A percentile compares a stretch with the other conserved stretches of the same genome.
Evolutionary conservation across 2,888 invertebrate species (phyloP).

Genomic region (Ormyrus nitidulus): DNA sequence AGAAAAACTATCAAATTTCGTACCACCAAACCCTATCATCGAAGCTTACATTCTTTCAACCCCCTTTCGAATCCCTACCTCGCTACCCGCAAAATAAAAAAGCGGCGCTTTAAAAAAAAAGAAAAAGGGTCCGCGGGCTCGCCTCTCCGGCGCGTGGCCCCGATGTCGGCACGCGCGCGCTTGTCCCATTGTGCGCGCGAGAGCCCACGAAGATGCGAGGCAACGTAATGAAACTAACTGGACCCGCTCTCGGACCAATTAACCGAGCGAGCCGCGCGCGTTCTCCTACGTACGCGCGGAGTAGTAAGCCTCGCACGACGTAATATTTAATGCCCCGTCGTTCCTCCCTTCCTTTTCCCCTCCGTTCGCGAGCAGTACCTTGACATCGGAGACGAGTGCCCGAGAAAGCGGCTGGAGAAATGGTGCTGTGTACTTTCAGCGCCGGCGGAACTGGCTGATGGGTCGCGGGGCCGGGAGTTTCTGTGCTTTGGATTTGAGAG

Average conservation of each 20-base stretch:
- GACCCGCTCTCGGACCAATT: constrained; percentile 69
- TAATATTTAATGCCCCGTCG: not conserved
- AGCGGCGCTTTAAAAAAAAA: no score
- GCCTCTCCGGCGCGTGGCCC: constrained; percentile 62
- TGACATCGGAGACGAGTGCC: no score
- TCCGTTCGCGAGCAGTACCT: not conserved
- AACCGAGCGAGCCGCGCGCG: constrained; percentile 59
- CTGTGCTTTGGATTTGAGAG: no score
- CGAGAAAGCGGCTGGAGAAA: no score
- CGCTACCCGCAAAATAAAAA: no score
- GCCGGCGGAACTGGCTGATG: no score
- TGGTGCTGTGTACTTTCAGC: no score
- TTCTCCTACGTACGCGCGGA: constrained; percentile 54
- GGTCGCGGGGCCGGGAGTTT: no score
- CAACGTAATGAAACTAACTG: constrained; percentile 73
- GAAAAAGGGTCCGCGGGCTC: constrained; percentile 53
- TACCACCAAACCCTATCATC: no score
- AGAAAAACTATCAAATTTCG: no score
- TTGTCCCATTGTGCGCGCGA: constrained; percentile 17
- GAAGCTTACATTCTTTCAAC: no score
- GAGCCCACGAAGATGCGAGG: constrained; percentile 69
- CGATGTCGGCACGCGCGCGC: constrained; percentile 62
- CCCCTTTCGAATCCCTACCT: no score
- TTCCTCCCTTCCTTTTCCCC: not conserved
- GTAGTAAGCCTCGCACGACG: constrained; percentile 50